Evolutionary conservation across 2,113 vertebrate genomes (phyloP).

Genomic region (Neodon shergylaensis): DNA sequence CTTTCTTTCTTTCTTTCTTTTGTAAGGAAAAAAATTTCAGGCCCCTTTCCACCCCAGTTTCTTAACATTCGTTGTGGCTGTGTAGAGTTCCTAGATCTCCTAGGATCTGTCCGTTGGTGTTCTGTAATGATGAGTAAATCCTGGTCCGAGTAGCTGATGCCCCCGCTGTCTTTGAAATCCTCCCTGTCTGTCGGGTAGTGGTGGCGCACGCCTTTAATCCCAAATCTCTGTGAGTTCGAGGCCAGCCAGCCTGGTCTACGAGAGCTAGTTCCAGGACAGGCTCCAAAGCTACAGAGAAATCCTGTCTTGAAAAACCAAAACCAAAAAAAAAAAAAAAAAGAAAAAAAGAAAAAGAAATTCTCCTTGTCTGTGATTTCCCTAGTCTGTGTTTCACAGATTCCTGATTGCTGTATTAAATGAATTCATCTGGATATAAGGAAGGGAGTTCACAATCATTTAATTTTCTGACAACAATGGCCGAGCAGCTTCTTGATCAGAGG

Average conservation of each 20-base stretch:
- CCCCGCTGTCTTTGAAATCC: neutral
- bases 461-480: neutral
- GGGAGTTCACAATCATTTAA: neutral
- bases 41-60: neutral
- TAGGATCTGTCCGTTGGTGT: fast-evolving
- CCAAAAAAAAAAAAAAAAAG: too few relatives aligned
- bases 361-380: neutral
- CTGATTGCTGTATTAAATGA: neutral
- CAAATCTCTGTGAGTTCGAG: too few relatives aligned
- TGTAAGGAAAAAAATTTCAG: neutral
- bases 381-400: neutral
- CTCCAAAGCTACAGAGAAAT: too few relatives aligned
- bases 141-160: neutral
- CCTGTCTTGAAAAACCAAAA: too few relatives aligned
- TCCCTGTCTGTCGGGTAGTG: neutral
- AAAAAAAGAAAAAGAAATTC: too few relatives aligned
- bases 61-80: neutral
- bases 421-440: neutral
- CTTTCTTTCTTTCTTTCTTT: fast-evolving
- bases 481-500: neutral
- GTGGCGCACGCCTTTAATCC: too few relatives aligned
- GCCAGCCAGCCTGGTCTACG: too few relatives aligned
- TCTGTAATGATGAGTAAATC: neutral
- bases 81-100: neutral
- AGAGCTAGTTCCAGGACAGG: too few relatives aligned